A percentile compares a stretch with the other conserved stretches of the same genome.
Evolutionary conservation across 2,797 vertebrate species (phyloP).

Genomic region (Cossypha heuglini): DNA sequence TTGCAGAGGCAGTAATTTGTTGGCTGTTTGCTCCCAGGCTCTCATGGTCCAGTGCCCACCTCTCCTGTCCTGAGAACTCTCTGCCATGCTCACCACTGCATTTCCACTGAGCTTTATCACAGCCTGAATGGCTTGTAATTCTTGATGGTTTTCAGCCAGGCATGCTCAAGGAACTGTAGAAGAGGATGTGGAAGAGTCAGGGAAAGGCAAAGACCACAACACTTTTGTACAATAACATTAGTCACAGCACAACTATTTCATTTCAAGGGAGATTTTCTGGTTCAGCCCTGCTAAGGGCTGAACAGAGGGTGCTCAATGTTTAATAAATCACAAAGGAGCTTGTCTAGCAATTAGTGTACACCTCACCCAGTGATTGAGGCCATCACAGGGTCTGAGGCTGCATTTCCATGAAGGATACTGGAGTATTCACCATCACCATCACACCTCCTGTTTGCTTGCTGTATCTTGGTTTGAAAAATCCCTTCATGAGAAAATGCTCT

Average conservation of each 20-base stretch:
- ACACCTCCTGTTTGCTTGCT: not conserved
- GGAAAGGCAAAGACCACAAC: not conserved
- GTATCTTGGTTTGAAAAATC: not conserved
- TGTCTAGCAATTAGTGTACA: not conserved
- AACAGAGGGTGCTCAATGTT: not conserved
- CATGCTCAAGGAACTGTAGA: not conserved
- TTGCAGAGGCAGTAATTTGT: not conserved
- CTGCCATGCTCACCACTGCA: not conserved
- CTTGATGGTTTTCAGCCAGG: not conserved
- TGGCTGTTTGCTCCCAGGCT: not conserved
- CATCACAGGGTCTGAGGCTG: not conserved
- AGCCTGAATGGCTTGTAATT: not conserved
- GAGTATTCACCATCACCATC: not conserved
- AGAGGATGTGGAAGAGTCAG: not conserved
- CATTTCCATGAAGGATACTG: not conserved
- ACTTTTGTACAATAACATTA: rapidly evolving
- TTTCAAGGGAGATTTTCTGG: not conserved
- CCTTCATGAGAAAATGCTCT: not conserved
- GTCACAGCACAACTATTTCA: not conserved
- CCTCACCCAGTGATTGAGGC: not conserved
- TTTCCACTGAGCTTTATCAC: not conserved
- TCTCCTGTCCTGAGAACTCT: not conserved
- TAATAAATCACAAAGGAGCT: not conserved
- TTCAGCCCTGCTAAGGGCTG: not conserved
- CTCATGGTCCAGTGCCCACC: rapidly evolving